A percentile compares a stretch with the other conserved stretches of the same genome.
Evolutionary conservation across 1,140 invertebrate species (phyloP).

Genomic region (Microvelia longipes): DNA sequence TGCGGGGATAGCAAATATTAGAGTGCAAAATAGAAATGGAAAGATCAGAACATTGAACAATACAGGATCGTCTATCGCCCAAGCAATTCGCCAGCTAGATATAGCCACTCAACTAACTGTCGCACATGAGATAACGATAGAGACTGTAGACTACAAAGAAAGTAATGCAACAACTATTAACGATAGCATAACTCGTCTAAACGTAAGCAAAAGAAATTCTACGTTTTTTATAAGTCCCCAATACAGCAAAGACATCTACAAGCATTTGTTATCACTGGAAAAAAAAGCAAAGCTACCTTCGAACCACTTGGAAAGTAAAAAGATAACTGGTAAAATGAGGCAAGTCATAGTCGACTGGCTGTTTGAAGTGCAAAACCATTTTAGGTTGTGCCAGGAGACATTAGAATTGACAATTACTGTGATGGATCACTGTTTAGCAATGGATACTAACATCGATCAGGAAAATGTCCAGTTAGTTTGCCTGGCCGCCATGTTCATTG

Average conservation of each 20-base stretch:
- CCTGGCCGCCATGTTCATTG: slow-evolving; percentile 75
- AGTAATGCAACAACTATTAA: not conserved
- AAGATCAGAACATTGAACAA: not conserved
- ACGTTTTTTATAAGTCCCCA: not conserved
- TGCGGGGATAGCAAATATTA: not conserved
- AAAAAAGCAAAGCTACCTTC: slow-evolving; percentile 10
- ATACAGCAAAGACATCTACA: slow-evolving; percentile 3
- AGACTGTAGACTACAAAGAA: not conserved
- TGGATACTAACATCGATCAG: slow-evolving; percentile 38
- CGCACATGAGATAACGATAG: not conserved
- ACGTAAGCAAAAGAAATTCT: no score
- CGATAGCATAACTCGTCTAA: no score
- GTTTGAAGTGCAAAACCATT: slow-evolving; percentile 75
- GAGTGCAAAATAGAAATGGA: not conserved
- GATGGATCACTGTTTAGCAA: slow-evolving; percentile 76
- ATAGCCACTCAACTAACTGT: not conserved
- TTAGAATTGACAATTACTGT: slow-evolving; percentile 74
- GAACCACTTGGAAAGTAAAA: not conserved
- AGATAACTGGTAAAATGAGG: slow-evolving; percentile 7
- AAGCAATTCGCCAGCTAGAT: not conserved
- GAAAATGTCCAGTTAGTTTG: slow-evolving; percentile 75
- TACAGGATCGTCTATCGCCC: not conserved
- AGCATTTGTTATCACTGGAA: slow-evolving; percentile 1
- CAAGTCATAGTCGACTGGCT: slow-evolving; percentile 81
- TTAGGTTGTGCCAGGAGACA: slow-evolving; percentile 72